Evolutionary conservation across 2,113 vertebrate genomes (phyloP).

Genomic region (Xenopus borealis): DNA sequence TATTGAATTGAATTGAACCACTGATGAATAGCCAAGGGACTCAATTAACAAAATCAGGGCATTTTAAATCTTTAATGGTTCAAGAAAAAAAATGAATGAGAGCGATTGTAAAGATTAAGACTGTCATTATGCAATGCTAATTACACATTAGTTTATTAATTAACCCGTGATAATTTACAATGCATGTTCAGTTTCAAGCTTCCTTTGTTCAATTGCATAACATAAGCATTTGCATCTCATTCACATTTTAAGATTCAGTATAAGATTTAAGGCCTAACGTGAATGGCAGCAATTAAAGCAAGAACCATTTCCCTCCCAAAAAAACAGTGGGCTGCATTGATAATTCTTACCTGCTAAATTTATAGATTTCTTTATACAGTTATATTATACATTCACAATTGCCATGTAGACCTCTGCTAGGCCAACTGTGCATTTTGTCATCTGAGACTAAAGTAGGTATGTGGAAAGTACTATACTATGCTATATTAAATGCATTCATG

Average conservation of each 20-base stretch:
- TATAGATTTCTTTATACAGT: no score
- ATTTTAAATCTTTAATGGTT: conserved; percentile 56
- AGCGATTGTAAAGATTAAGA: conserved; percentile 57
- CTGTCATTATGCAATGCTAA: conserved; percentile 59
- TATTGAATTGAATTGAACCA: conserved; percentile 66
- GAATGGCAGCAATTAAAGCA: not conserved
- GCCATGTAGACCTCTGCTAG: no score
- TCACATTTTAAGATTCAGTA: conserved; percentile 23
- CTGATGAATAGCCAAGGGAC: conserved; percentile 74
- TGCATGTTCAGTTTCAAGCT: conserved; percentile 50
- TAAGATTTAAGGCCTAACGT: conserved; percentile 24
- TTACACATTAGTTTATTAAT: conserved; percentile 59
- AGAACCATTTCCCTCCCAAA: not conserved
- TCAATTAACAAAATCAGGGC: conserved; percentile 70
- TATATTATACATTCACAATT: no score
- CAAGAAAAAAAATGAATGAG: conserved; percentile 56
- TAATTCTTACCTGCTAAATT: no score
- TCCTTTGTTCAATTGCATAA: conserved; percentile 45
- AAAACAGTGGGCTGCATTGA: not conserved
- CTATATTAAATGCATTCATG: no score
- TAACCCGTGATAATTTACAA: conserved; percentile 53
- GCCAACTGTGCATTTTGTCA: no score
- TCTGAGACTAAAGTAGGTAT: no score
- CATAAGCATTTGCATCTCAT: conserved; percentile 22
- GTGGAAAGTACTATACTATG: no score